A percentile compares a stretch with the other conserved stretches of the same genome.
Evolutionary conservation across 2,113 vertebrate genomes (phyloP).

Genomic region (Progne subis): DNA sequence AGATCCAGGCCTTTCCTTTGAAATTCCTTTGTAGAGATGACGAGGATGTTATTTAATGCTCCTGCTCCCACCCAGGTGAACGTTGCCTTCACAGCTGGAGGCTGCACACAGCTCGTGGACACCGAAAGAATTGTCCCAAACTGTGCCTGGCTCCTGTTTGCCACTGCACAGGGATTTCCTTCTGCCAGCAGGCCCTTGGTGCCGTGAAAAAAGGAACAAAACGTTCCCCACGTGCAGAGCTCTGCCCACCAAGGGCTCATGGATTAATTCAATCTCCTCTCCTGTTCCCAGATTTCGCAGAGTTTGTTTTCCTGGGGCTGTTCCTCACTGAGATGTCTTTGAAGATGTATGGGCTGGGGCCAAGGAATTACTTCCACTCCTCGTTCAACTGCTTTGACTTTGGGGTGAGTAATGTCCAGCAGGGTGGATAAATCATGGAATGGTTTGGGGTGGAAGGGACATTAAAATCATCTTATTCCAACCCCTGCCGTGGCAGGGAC

Average conservation of each 20-base stretch:
- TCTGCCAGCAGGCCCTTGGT: not conserved
- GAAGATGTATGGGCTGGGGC: conserved; percentile 97
- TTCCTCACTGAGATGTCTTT: conserved; percentile 96
- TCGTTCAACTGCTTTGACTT: conserved; percentile 99
- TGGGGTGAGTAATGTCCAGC: conserved; percentile 79
- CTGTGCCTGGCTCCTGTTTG: not conserved
- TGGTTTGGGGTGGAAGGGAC: not conserved
- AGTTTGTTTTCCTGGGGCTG: conserved; percentile 96
- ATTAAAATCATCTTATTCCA: not conserved
- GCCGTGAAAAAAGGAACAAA: not conserved
- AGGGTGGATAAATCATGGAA: not conserved
- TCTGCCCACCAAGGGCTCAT: not conserved
- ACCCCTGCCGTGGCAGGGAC: not conserved
- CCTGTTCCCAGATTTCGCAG: conserved; percentile 86
- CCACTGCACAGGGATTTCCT: not conserved
- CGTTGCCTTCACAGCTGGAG: not conserved
- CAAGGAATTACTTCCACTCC: conserved; percentile 94
- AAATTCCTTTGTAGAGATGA: not conserved
- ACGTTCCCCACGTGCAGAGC: not conserved
- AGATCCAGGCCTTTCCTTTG: not conserved
- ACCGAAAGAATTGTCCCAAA: not conserved
- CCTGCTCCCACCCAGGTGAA: not conserved
- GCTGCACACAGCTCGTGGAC: not conserved
- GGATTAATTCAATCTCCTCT: conserved; percentile 25
- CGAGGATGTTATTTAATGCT: not conserved